These are phyloP conservation scores for Acrocephalus kingi DNA, from an alignment of 2,113 vertebrate genomes.

Conservation along the genomic window DNA sequence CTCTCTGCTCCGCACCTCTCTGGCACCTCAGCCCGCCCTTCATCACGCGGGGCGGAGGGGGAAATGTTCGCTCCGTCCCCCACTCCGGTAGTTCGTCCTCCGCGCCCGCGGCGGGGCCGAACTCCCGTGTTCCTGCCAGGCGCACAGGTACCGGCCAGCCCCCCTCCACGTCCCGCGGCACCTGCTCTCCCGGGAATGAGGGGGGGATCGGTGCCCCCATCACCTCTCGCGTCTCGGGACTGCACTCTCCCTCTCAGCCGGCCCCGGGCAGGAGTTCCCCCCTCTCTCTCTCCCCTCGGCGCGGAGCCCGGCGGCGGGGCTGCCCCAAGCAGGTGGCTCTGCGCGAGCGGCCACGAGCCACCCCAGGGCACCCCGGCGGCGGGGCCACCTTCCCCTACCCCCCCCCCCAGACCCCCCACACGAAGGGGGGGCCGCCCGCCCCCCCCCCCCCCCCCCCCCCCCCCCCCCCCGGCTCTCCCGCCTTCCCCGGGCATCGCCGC, in stretches of 20 bases:
- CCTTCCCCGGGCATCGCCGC: conserved; percentile 6
- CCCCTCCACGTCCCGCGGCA: background rate
- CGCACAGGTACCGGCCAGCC: background rate
- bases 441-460: accelerated
- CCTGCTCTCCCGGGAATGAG: background rate
- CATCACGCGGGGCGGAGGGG: background rate
- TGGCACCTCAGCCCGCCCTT: background rate
- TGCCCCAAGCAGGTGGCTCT: conserved; percentile 31
- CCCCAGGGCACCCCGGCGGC: background rate
- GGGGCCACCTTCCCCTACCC: background rate
- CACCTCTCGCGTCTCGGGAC: background rate
- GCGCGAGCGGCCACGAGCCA: background rate
- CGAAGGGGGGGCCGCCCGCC: too few relatives aligned
- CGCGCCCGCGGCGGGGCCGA: background rate
- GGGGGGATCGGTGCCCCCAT: too few relatives aligned
- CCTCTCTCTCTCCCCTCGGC: background rate
- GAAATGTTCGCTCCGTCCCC: background rate
- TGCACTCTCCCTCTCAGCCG: too few relatives aligned
- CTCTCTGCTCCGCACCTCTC: background rate
- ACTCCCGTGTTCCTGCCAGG: background rate
- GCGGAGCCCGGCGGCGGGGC: background rate
- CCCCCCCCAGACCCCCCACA: background rate
- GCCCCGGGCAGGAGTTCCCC: background rate
- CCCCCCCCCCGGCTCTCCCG: background rate
- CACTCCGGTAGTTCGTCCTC: background rate